Base-by-base conservation (phyloP, 2,888 invertebrate species). In the Cheilosia soror region DNA sequence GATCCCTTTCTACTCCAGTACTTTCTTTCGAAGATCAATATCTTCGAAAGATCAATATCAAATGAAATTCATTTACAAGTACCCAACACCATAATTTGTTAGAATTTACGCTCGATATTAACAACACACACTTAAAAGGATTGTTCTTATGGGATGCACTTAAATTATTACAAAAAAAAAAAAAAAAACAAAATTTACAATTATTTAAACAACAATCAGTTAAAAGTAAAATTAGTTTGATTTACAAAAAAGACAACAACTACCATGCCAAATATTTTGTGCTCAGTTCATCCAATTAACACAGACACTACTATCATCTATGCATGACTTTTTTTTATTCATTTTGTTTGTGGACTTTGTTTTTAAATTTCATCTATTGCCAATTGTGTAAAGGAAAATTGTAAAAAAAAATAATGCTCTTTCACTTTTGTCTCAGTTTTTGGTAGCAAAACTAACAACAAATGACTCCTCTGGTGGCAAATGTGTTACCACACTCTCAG, bases 231-330 rank as follows among this genome's bases (percentile, higher is more conserved):
- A 55, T 63, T 53, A 69, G 58, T 76, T 84, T 31, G 55, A 60
- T 72, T 58, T 58, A 87, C 15, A 44, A 57, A 66, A 69, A 62
- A 40, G n/a, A 65, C 77, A 86, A 89, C 81, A 90, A 91, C 93
- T 93, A 93, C 93, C 93, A 93, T 93, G 93, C 93, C 92, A 92
- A 93, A 89, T 91, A 87, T 88, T 84, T 91, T 90, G 90, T 93
- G 92, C 93, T 93, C 92, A 93, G 93, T 93, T 93, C 93, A 90
- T 91, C 90, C 91, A 91, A 91, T 90, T 90, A 90, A 91, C 91
- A 91, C 91, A 90, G 89, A 89, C 91, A 91, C 91, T 90, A 90
- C 91, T 91, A 90, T 89, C 75, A 73, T 85, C 84, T 85, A 85
- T 80, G 84, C 84, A 85, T 85, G 84, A 80, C 62, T 84, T 58